Evolutionary conservation across 2,888 invertebrate species (phyloP).

Genomic region (Campaea margaritaria): DNA sequence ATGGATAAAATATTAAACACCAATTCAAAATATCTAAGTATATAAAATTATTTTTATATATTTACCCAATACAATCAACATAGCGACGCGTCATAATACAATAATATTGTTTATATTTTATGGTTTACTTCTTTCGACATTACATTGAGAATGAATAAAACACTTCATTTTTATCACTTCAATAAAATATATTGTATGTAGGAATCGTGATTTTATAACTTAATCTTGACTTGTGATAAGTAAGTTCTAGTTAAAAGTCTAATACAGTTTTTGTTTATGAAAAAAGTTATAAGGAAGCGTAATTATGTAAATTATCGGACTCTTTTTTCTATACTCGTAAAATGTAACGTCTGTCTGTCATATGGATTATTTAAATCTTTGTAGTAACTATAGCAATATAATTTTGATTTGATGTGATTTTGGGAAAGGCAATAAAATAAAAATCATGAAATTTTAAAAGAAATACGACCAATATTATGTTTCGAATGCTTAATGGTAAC

Average conservation of each 20-base stretch:
- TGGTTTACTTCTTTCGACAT: constrained; percentile 1
- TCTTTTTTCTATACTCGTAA: no score
- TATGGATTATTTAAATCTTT: no score
- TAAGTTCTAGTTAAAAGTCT: background rate
- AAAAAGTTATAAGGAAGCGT: no score
- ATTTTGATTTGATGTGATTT: no score
- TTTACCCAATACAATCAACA: constrained; percentile 65
- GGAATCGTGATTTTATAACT: constrained; percentile 11
- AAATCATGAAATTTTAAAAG: no score
- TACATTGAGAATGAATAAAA: constrained; percentile 3
- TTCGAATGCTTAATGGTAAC: no score
- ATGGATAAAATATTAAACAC: background rate
- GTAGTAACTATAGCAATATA: no score
- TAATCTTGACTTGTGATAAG: background rate
- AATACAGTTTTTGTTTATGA: background rate
- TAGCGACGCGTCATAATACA: constrained; percentile 59
- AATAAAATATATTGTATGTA: constrained; percentile 6
- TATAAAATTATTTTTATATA: constrained; percentile 17
- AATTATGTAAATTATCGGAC: no score
- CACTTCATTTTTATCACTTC: constrained; percentile 4
- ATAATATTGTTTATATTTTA: constrained; percentile 13
- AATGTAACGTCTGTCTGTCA: no score
- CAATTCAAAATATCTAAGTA: background rate
- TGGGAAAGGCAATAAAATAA: no score
- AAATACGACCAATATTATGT: no score